A percentile compares a stretch with the other conserved stretches of the same genome.
These are phyloP conservation scores for Cryptotermes secundus DNA, from an alignment of 1,140 invertebrate genomes.

Conservation along the genomic window DNA sequence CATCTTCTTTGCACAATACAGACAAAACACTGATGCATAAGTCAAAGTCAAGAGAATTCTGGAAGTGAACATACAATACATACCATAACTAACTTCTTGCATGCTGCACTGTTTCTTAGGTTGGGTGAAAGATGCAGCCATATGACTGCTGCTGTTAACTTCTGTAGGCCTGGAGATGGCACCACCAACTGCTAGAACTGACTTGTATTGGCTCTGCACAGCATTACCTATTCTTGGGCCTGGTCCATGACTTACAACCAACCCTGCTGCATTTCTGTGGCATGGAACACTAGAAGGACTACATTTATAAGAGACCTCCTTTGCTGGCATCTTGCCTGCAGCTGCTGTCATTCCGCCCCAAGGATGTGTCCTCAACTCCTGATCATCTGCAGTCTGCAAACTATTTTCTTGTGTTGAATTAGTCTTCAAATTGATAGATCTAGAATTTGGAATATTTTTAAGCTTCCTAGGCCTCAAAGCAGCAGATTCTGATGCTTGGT, in stretches of 20 bases:
- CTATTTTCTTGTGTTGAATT: background rate
- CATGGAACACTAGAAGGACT: background rate
- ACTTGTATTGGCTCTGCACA: background rate
- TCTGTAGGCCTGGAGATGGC: background rate
- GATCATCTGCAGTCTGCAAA: background rate
- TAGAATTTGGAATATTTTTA: background rate
- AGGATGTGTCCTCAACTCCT: background rate
- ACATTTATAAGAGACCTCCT: background rate
- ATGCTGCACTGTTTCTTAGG: background rate
- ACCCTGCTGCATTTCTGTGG: background rate
- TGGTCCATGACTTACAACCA: background rate
- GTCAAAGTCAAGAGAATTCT: no score
- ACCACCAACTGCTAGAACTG: background rate
- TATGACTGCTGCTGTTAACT: background rate
- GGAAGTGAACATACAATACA: background rate
- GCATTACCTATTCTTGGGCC: background rate
- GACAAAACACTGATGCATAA: no score
- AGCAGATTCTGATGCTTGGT: background rate
- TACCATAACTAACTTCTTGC: background rate
- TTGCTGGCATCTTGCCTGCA: background rate
- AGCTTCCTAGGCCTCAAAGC: background rate
- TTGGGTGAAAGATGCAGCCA: background rate
- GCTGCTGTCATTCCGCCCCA: background rate
- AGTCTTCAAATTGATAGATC: background rate
- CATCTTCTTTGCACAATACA: no score